Evolutionary conservation across 2,797 vertebrate genomes (phyloP).

Genomic region (Erithacus rubecula): DNA sequence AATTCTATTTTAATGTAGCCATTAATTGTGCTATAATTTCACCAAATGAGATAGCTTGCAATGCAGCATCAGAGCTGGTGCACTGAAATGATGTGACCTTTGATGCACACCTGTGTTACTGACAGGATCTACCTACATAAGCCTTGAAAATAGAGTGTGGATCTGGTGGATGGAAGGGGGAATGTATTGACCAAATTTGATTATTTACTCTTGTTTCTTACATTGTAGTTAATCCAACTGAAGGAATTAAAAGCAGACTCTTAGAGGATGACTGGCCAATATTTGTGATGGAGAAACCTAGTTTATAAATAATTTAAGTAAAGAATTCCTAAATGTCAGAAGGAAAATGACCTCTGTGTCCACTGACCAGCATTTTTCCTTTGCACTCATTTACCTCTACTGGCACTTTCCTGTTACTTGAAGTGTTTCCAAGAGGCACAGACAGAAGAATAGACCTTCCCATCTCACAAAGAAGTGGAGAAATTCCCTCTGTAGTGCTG

Average conservation of each 20-base stretch:
- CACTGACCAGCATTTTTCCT: background rate
- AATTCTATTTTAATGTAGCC: conserved; percentile 26
- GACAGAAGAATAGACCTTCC: background rate
- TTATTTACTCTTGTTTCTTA: background rate
- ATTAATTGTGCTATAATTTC: conserved; percentile 25
- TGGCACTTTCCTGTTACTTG: background rate
- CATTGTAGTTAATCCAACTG: background rate
- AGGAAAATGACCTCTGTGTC: background rate
- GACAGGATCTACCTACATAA: background rate
- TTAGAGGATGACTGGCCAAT: background rate
- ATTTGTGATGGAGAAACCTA: background rate
- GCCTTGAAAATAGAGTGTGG: background rate
- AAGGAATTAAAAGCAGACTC: background rate
- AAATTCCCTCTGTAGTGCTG: background rate
- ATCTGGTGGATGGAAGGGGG: background rate
- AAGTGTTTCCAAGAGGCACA: background rate
- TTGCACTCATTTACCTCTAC: background rate
- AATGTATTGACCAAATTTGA: background rate
- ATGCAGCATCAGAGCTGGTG: background rate
- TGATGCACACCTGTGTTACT: background rate
- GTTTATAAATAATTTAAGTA: background rate
- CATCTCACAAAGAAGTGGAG: background rate
- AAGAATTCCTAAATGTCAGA: background rate
- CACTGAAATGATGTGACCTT: background rate
- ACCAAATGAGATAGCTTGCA: background rate